These are phyloP conservation scores for Mus caroli DNA, from an alignment of 2,797 vertebrate species.

Conservation along the genomic window DNA sequence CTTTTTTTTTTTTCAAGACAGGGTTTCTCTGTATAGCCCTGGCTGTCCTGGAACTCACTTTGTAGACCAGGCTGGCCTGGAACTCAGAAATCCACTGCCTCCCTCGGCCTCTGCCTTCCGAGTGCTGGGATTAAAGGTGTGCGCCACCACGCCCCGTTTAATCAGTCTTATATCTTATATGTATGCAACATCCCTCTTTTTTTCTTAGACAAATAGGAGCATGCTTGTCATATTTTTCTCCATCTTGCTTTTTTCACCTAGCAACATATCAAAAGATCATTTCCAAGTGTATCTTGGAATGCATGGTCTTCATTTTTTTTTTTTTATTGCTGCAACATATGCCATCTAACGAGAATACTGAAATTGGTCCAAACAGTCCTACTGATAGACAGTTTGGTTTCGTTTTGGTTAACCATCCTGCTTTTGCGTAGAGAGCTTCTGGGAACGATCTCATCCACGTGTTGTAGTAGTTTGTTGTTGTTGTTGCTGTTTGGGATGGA, in stretches of 20 bases:
- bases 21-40: no score
- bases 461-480: conserved; percentile 20
- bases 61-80: no score
- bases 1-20: no score
- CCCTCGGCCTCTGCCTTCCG: no score
- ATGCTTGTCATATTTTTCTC: background rate
- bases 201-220: conserved; percentile 37
- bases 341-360: background rate
- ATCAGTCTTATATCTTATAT: background rate
- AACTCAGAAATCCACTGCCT: no score
- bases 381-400: background rate
- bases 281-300: background rate
- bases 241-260: conserved; percentile 28
- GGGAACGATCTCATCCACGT: background rate
- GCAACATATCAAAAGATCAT: background rate
- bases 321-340: conserved; percentile 46
- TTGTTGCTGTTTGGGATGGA: background rate
- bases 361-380: conserved; percentile 1
- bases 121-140: no score
- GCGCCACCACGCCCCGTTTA: no score
- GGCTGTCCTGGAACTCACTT: no score
- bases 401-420: background rate
- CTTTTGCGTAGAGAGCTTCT: conserved; percentile 10
- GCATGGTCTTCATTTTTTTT: conserved; percentile 56
- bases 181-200: background rate